These are phyloP conservation scores for Tolypeutes matacus DNA, from an alignment of 2,797 vertebrate genomes.

Conservation along the genomic window DNA sequence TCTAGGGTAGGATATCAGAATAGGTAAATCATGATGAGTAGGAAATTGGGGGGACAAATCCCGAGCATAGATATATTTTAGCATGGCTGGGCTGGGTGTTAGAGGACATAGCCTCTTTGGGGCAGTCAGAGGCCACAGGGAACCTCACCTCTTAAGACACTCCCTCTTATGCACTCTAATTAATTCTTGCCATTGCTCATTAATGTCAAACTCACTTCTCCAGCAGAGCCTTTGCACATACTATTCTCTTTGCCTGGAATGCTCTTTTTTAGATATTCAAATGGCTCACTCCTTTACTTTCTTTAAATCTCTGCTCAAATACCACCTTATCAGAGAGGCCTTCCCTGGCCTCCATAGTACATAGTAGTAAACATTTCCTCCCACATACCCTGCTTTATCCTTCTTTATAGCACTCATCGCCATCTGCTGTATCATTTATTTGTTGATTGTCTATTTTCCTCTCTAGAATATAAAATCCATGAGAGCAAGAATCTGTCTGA, in stretches of 20 bases:
- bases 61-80: background rate
- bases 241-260: background rate
- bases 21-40: background rate
- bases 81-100: background rate
- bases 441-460: too few relatives aligned
- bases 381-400: too few relatives aligned
- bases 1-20: background rate
- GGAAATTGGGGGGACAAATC: background rate
- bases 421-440: too few relatives aligned
- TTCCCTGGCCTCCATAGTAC: too few relatives aligned
- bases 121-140: background rate
- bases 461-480: too few relatives aligned
- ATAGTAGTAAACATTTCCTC: too few relatives aligned
- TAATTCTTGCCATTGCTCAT: background rate
- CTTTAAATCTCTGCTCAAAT: too few relatives aligned
- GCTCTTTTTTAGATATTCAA: background rate
- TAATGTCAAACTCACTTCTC: background rate
- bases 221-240: background rate
- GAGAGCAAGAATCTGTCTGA: too few relatives aligned
- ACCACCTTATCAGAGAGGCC: too few relatives aligned
- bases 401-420: too few relatives aligned
- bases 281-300: too few relatives aligned
- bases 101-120: background rate
- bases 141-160: background rate
- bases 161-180: too few relatives aligned